A percentile compares a stretch with the other conserved stretches of the same genome.
phyloP scores from a whole-genome alignment of 2,888 invertebrate genomes.

The Rosalia funebris region DNA sequence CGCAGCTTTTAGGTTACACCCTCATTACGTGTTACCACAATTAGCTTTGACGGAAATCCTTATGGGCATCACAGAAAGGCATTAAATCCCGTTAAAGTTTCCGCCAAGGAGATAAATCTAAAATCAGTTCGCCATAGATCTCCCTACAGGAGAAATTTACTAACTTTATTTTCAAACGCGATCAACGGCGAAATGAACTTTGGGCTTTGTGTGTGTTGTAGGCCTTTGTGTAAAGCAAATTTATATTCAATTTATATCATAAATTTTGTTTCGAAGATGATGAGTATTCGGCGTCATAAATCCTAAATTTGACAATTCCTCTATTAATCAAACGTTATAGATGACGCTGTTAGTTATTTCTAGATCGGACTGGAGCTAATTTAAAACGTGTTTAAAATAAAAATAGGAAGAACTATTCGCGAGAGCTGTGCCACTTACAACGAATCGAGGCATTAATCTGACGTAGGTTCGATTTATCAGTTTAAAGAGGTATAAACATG shows the following conservation, averaged over 20 bases:
- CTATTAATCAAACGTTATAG: constrained; percentile 32
- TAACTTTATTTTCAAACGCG: constrained; percentile 34
- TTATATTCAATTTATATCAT: constrained; percentile 46
- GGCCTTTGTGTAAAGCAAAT: constrained; percentile 42
- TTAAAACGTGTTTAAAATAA: constrained; percentile 25
- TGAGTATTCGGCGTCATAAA: constrained; percentile 29
- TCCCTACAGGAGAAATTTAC: constrained; percentile 22
- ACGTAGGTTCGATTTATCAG: background rate
- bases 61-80: background rate
- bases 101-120: constrained; percentile 6
- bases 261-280: constrained; percentile 42
- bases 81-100: background rate
- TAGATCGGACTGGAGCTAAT: constrained; percentile 21
- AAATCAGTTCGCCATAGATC: constrained; percentile 26
- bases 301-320: constrained; percentile 29
- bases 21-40: no score
- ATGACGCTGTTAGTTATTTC: constrained; percentile 25
- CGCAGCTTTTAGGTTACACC: no score
- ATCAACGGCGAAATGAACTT: constrained; percentile 36
- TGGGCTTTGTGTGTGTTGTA: constrained; percentile 32
- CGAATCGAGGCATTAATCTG: background rate
- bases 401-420: background rate
- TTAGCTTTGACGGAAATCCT: no score
- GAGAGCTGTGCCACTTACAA: background rate
- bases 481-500: no score